phyloP scores from a whole-genome alignment of 2,113 vertebrate genomes.

The Columbina picui region DNA sequence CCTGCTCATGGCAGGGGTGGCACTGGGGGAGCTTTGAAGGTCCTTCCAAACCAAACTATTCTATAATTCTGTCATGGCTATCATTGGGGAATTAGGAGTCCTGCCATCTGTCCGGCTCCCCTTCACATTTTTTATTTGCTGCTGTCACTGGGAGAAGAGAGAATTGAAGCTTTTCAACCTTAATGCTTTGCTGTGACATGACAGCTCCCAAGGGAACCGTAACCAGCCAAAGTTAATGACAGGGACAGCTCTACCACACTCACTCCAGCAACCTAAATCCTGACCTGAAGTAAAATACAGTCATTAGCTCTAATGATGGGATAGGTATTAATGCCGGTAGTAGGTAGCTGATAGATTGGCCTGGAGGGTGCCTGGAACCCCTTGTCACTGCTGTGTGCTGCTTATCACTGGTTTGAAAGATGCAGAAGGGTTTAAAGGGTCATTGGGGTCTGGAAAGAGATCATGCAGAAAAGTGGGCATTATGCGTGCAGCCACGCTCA shows the following conservation, averaged over 20 bases:
- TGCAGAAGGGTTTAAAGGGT: background rate
- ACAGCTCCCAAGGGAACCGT: background rate
- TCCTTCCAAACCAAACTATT: no score
- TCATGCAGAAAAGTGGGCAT: rapidly evolving
- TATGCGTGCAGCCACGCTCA: background rate
- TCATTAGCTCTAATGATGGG: background rate
- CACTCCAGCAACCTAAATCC: background rate
- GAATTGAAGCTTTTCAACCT: background rate
- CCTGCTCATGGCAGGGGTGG: no score
- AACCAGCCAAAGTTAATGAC: rapidly evolving
- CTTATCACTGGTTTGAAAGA: background rate
- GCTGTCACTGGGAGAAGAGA: background rate
- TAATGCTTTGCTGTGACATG: background rate
- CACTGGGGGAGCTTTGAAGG: no score
- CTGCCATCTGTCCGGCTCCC: background rate
- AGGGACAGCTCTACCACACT: background rate
- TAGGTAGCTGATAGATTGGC: background rate
- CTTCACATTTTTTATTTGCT: background rate
- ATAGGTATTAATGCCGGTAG: background rate
- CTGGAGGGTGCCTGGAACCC: background rate
- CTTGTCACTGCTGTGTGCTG: background rate
- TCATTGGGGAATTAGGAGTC: background rate
- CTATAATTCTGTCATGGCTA: background rate
- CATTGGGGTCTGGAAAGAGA: background rate
- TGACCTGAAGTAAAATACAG: background rate